Base-by-base conservation (phyloP, 2,797 vertebrate genomes). In the Thamnophis elegans region DNA sequence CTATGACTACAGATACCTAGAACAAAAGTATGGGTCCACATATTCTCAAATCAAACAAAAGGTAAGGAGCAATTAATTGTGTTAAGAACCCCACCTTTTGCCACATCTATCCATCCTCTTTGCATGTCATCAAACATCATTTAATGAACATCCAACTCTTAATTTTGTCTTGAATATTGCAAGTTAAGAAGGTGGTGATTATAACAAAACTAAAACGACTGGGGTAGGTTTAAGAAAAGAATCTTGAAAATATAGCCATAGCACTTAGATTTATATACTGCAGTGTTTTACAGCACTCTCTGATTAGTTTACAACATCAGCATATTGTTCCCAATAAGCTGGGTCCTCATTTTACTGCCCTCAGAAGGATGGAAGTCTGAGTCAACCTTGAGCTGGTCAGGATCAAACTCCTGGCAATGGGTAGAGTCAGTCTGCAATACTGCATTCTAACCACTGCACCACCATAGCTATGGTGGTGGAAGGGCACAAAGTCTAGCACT, bases 1-100 rank as follows among this genome's bases (percentile, higher is more conserved):
- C 97, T 99, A 99, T 10, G 98, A 99, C 97, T 99, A 99, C 96
- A 98, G 98, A 14, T 99, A 99, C 96, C 98, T 99, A 86, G 98
- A 99, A 97, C 98, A 99, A 93, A 99, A 99, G 96, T 99, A 99
- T 65, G 99, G 99, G 26, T 98, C 97, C 4, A 98, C 97, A 2
- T 97, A 97, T 92, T 95, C 97, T 0, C 98, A 99, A 89, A 96
- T 97, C 95, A 97, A 97, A 89, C 98, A 97, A 92, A 99, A 99
- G 99, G 99, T 99, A 94, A 93, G 86, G 78, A 86, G 42, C 18
- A 28, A 7, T 87, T 87, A 10, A 91, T 10, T 68, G 47, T 32
- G 10, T 54, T 91, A 56, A 78, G 62, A n/a, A 93, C 54, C n/a
- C 22, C 42, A 42, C 88, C 10, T 1, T 6, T 47, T 78, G 12